Evolutionary conservation across 2,797 vertebrate genomes (phyloP).

Genomic region (Coregonus sp.): DNA sequence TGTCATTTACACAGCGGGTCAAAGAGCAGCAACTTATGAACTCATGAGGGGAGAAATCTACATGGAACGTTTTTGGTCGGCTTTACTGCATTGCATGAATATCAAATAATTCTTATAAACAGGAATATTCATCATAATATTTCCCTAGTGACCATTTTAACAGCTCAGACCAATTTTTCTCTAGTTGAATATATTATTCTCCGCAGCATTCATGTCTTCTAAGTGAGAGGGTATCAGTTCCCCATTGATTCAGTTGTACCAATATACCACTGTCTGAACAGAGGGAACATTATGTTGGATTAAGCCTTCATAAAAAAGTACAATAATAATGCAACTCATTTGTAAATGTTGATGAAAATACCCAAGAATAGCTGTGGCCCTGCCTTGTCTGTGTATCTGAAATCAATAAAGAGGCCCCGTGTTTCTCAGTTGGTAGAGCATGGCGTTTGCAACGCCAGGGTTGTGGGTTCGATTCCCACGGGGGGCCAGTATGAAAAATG

Average conservation of each 20-base stretch:
- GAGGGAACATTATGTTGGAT: neutral
- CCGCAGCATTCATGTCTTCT: neutral
- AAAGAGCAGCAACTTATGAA: neutral
- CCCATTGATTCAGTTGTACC: neutral
- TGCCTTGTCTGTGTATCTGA: slow-evolving; percentile 4
- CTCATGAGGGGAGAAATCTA: neutral
- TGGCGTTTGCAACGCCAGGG: no score
- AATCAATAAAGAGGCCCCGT: slow-evolving; percentile 13
- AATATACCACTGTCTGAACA: neutral
- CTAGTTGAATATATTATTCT: neutral
- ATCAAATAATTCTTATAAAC: no score
- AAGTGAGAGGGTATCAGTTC: neutral
- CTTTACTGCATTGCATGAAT: neutral
- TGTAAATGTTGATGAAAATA: neutral
- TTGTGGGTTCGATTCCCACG: no score
- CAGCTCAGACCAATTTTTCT: neutral
- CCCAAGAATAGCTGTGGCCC: neutral
- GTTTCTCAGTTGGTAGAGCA: no score
- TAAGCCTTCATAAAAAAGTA: neutral
- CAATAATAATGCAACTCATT: no score
- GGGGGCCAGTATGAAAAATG: no score
- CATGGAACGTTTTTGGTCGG: neutral
- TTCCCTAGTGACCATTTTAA: no score
- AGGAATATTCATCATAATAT: no score
- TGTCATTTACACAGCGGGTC: slow-evolving; percentile 3